phyloP scores from a whole-genome alignment of 2,113 vertebrate genomes.

The Oenanthe melanoleuca region DNA sequence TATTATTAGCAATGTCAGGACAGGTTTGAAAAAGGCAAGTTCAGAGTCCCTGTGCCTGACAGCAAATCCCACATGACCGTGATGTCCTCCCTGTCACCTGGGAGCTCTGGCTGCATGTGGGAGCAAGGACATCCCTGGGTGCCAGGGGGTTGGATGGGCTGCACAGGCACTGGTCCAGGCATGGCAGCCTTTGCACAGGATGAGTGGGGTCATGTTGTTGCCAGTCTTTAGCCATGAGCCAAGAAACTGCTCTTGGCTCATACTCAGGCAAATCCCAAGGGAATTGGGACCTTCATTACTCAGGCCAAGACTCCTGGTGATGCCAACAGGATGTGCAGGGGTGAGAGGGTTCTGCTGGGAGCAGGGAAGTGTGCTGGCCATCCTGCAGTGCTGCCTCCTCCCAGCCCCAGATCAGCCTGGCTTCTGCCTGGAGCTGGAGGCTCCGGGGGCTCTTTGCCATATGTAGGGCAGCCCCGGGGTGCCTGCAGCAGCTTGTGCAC shows the following conservation, averaged over 20 bases:
- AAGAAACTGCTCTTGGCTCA: background rate
- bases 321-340: background rate
- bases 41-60: background rate
- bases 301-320: background rate
- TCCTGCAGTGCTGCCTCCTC: background rate
- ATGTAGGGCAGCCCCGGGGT: constrained; percentile 41
- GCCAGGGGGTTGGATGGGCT: background rate
- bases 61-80: rapidly evolving
- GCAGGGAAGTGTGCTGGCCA: rapidly evolving
- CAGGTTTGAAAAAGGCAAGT: background rate
- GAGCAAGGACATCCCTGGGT: background rate
- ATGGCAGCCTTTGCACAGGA: background rate
- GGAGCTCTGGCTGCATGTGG: rapidly evolving
- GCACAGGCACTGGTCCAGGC: background rate
- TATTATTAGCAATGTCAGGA: constrained; percentile 32
- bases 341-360: background rate
- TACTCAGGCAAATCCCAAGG: background rate
- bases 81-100: background rate
- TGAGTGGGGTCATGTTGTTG: rapidly evolving
- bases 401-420: rapidly evolving
- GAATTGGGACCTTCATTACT: rapidly evolving
- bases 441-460: rapidly evolving
- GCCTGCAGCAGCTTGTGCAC: background rate
- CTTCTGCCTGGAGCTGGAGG: rapidly evolving
- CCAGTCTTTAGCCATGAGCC: background rate